Conservation (phyloP, 2,113 vertebrate species). For the Setophaga coronata region DNA sequence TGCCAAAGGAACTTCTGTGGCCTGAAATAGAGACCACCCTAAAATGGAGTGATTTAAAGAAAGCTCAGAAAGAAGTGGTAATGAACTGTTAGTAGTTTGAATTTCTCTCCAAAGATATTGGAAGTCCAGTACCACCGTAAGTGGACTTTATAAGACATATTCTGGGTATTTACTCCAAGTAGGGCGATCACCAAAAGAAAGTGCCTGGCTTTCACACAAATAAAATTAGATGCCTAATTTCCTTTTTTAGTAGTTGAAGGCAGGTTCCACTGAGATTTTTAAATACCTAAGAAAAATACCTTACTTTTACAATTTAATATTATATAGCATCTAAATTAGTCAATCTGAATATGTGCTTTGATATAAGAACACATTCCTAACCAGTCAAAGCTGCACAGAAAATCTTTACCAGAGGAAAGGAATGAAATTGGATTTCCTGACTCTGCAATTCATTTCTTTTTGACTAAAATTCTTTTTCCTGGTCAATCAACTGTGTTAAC, state of each 20-base stretch:
- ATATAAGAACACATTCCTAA: neutral
- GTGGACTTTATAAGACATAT: neutral
- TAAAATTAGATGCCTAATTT: neutral
- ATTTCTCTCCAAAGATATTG: neutral
- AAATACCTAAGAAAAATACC: neutral
- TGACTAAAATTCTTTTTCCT: neutral
- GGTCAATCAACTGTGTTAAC: neutral
- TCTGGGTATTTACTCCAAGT: neutral
- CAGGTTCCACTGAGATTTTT: neutral
- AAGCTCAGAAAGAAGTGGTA: neutral
- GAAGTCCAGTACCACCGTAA: neutral
- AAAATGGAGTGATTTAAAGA: neutral
- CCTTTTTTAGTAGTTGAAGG: neutral
- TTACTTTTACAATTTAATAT: neutral
- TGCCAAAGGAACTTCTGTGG: fast-evolving
- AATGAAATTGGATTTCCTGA: neutral
- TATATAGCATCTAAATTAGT: neutral
- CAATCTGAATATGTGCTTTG: neutral
- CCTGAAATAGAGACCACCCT: neutral
- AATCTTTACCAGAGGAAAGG: neutral
- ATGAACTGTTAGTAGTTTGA: neutral
- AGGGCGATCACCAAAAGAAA: neutral
- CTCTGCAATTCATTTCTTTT: neutral
- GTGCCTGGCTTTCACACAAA: neutral
- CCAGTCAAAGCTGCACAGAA: neutral